These are phyloP conservation scores for Porites evermanni DNA, from an alignment of 92 coral and sea anemone genomes.

Conservation along the genomic window DNA sequence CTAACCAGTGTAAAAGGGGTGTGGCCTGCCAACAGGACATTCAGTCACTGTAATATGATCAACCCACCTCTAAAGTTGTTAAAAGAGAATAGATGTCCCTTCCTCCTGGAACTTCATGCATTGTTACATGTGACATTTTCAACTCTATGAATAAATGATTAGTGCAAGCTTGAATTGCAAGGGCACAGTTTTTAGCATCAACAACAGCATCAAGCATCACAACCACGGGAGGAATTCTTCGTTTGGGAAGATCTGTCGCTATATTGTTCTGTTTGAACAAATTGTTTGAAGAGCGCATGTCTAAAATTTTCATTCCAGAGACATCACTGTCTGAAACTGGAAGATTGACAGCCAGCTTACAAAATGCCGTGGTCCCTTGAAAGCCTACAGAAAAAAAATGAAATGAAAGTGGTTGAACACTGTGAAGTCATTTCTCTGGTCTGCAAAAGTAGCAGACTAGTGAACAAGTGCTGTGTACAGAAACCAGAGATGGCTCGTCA, in stretches of 20 bases:
- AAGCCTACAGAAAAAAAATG: conserved; percentile 41
- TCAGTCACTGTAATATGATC: not conserved
- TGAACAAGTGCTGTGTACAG: too few species aligned
- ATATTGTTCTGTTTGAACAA: not conserved
- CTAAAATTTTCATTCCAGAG: conserved; percentile 70
- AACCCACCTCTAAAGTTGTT: conserved; percentile 68
- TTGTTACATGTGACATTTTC: conserved; percentile 67
- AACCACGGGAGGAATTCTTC: conserved; percentile 59
- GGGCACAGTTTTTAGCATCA: conserved; percentile 62
- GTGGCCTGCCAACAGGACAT: not conserved
- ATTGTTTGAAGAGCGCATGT: conserved; percentile 43
- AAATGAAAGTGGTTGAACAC: not conserved
- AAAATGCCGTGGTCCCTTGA: conserved; percentile 81
- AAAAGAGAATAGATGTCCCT: conserved; percentile 53
- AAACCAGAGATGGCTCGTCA: too few species aligned
- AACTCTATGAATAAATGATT: conserved; percentile 67
- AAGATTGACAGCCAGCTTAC: conserved; percentile 77
- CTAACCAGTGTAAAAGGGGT: too few species aligned
- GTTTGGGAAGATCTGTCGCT: not conserved
- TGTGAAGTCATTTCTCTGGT: not conserved
- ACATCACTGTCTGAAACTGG: conserved; percentile 83
- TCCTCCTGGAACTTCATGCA: conserved; percentile 48
- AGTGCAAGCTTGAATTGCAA: conserved; percentile 80
- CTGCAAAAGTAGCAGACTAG: too few species aligned
- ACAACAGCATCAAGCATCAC: conserved; percentile 75